phyloP scores from a whole-genome alignment of 2,797 vertebrate species.

The Macroramphosus scolopax region DNA sequence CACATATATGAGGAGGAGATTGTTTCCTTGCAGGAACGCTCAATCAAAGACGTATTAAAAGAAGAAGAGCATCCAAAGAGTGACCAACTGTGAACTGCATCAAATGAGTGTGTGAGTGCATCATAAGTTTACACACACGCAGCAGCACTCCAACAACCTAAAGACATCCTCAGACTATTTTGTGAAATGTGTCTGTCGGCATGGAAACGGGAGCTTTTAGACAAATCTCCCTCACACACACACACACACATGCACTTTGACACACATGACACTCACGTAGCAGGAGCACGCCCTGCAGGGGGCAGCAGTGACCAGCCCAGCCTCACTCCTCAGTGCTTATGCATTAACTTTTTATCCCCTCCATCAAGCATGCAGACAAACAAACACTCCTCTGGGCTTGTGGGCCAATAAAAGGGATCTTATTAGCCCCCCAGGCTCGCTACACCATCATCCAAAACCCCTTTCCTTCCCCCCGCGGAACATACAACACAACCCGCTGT shows the following conservation, averaged over 20 bases:
- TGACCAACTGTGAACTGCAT: too few relatives aligned
- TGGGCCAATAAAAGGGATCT: conserved; percentile 73
- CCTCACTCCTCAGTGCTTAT: conserved; percentile 39
- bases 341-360: conserved; percentile 69
- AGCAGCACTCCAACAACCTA: too few relatives aligned
- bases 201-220: too few relatives aligned
- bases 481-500: conserved; percentile 60
- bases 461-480: conserved; percentile 45
- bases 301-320: conserved; percentile 74
- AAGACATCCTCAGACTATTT: conserved; percentile 33
- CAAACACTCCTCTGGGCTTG: conserved; percentile 73
- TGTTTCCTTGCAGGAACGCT: conserved; percentile 31
- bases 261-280: conserved; percentile 3
- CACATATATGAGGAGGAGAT: conserved; percentile 23
- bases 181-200: conserved; percentile 24
- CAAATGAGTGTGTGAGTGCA: conserved; percentile 5
- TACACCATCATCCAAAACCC: conserved; percentile 46
- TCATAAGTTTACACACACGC: too few relatives aligned
- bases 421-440: conserved; percentile 60
- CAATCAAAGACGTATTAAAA: conserved; percentile 36
- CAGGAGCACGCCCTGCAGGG: conserved; percentile 67
- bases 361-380: conserved; percentile 74
- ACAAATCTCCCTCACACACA: not conserved
- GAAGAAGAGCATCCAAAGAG: too few relatives aligned
- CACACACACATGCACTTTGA: conserved; percentile 3